These are phyloP conservation scores for Hirtodrosophila confusa DNA, from an alignment of 2,888 invertebrate species.

Conservation along the genomic window DNA sequence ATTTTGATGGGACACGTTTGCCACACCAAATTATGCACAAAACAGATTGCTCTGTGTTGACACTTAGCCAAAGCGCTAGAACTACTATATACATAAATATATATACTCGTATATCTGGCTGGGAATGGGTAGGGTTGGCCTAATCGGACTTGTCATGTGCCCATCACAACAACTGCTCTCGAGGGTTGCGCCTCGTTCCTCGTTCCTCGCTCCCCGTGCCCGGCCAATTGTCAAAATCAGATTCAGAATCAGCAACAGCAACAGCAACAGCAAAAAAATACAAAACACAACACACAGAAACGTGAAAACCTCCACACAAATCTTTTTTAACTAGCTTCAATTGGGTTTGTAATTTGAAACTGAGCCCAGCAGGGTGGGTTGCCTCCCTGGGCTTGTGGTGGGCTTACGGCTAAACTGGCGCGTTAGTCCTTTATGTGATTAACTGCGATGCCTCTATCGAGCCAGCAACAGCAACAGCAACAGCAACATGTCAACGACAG, in stretches of 20 bases:
- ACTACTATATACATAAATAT: background rate
- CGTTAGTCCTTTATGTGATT: conserved; percentile 16
- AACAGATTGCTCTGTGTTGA: conserved; percentile 61
- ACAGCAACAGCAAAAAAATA: background rate
- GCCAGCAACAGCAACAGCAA: too few relatives aligned
- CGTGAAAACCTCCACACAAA: conserved; percentile 27
- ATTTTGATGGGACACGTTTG: conserved; percentile 59
- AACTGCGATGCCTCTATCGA: background rate
- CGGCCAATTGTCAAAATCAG: conserved; percentile 51
- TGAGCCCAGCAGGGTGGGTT: conserved; percentile 12
- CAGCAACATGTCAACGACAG: conserved; percentile 17
- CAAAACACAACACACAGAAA: background rate
- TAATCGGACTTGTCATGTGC: conserved; percentile 73
- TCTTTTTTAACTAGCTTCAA: conserved; percentile 60
- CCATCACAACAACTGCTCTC: conserved; percentile 57
- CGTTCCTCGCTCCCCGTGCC: conserved; percentile 13
- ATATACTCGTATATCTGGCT: background rate
- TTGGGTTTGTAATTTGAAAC: conserved; percentile 68
- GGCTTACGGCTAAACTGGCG: conserved; percentile 1
- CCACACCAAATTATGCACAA: conserved; percentile 63
- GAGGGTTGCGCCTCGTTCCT: conserved; percentile 11
- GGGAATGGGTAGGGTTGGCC: conserved; percentile 4
- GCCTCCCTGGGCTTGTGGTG: conserved; percentile 6
- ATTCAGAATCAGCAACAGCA: conserved; percentile 20
- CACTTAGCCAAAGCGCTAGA: conserved; percentile 32